Percentiles rank a stretch among this genome's conserved stretches.
phyloP scores from a whole-genome alignment of 2,113 vertebrate species.

The Todiramphus chloris region DNA sequence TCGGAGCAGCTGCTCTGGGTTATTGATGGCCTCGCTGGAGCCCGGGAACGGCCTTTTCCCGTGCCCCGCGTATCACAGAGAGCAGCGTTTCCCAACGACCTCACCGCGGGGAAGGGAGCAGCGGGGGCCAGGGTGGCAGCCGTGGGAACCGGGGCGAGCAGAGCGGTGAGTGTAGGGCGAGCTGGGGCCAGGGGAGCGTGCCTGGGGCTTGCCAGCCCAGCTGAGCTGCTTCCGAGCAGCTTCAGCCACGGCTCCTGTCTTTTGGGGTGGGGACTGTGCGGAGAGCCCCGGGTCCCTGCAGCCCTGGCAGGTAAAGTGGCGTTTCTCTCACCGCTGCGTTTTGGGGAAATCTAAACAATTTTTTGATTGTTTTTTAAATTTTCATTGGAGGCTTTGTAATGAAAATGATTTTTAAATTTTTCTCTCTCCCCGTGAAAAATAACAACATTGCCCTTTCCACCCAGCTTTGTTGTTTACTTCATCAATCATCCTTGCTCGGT shows the following conservation, averaged over 20 bases:
- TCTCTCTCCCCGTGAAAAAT: background rate
- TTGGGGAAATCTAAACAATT: background rate
- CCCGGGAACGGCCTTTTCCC: constrained; percentile 73
- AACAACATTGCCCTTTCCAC: background rate
- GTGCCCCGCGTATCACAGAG: constrained; percentile 25
- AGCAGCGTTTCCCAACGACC: background rate
- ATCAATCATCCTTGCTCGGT: constrained; percentile 12
- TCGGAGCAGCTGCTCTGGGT: constrained; percentile 89
- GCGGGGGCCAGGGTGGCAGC: no score
- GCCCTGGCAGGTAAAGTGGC: background rate
- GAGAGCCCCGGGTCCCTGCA: rapidly evolving
- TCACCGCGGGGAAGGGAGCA: background rate
- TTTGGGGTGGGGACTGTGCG: rapidly evolving
- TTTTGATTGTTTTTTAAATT: background rate
- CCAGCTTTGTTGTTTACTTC: constrained; percentile 7
- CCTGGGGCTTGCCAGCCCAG: rapidly evolving
- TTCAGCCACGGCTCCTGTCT: background rate
- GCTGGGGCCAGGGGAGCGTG: background rate
- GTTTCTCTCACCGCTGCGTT: background rate
- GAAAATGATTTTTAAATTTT: background rate
- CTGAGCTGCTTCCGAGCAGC: rapidly evolving
- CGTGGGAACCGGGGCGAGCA: no score
- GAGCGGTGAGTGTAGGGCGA: no score
- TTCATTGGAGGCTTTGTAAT: background rate
- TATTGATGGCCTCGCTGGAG: constrained; percentile 93